Conservation (phyloP, 2,797 vertebrate genomes). For the Sebastes jordani region DNA sequence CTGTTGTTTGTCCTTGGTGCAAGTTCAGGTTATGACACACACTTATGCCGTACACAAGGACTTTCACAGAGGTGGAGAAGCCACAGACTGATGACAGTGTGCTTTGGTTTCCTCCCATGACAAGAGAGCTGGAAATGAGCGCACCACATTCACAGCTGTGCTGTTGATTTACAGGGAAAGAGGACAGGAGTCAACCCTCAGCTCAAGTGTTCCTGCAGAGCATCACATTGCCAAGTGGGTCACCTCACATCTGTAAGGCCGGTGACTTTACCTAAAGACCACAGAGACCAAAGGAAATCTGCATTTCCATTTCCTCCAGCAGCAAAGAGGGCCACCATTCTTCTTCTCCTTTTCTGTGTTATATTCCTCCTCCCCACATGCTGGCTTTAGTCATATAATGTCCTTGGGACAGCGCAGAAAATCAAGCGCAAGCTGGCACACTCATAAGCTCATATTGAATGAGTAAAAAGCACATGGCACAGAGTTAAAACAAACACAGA, state of each 20-base stretch:
- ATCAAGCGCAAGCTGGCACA: slow-evolving; percentile 24
- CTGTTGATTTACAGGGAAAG: not conserved
- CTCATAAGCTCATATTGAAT: slow-evolving; percentile 7
- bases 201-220: slow-evolving; percentile 1
- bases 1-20: not conserved
- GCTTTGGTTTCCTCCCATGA: not conserved
- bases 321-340: not conserved
- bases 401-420: slow-evolving; percentile 24
- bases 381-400: slow-evolving; percentile 29
- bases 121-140: not conserved
- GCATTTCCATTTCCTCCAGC: slow-evolving; percentile 26
- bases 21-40: not conserved
- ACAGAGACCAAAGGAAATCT: slow-evolving; percentile 19
- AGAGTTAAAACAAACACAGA: slow-evolving; percentile 19
- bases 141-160: not conserved
- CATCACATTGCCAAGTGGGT: not conserved
- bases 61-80: not conserved
- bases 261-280: not conserved
- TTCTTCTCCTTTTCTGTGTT: not conserved
- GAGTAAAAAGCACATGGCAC: slow-evolving; percentile 20
- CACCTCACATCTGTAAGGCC: slow-evolving; percentile 1
- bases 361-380: slow-evolving; percentile 5
- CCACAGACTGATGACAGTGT: not conserved
- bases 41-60: not conserved
- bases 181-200: not conserved